Conservation (phyloP, 2,113 vertebrate genomes). For the Pyxicephalus adspersus region DNA sequence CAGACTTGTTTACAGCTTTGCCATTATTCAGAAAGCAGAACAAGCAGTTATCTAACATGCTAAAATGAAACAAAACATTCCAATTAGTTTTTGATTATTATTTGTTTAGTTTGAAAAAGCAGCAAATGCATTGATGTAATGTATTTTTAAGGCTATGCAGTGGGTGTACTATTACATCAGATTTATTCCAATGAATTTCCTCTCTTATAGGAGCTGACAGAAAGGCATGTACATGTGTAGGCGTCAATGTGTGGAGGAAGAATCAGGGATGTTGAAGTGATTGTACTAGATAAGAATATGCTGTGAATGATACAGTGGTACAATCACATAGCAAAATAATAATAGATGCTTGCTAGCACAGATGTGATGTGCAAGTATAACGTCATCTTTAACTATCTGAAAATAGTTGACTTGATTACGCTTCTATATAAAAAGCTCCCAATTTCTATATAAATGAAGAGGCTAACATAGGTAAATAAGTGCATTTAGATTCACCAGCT, state of each 20-base stretch:
- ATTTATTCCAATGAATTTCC: constrained; percentile 7
- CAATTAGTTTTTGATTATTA: neutral
- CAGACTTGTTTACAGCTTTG: too few species aligned
- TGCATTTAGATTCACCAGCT: too few species aligned
- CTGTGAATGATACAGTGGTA: constrained; percentile 7
- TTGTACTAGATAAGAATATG: constrained; percentile 26
- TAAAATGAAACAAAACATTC: neutral
- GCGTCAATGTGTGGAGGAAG: constrained; percentile 12
- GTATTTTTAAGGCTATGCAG: neutral
- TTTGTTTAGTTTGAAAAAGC: neutral
- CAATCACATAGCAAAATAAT: neutral
- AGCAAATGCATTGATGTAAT: constrained; percentile 3
- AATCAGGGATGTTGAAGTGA: constrained; percentile 8
- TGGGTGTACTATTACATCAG: neutral
- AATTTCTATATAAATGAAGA: too few species aligned
- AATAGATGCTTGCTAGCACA: neutral
- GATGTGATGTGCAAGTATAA: constrained; percentile 1
- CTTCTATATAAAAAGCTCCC: too few species aligned
- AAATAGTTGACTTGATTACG: neutral
- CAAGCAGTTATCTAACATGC: too few species aligned
- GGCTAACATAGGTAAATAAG: too few species aligned
- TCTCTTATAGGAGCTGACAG: constrained; percentile 22
- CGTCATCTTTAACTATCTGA: constrained; percentile 14
- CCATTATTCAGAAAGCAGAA: too few species aligned
- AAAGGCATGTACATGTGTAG: constrained; percentile 26